Evolutionary conservation across 1,140 invertebrate species (phyloP).

Genomic region (Drosophila ogumai): DNA sequence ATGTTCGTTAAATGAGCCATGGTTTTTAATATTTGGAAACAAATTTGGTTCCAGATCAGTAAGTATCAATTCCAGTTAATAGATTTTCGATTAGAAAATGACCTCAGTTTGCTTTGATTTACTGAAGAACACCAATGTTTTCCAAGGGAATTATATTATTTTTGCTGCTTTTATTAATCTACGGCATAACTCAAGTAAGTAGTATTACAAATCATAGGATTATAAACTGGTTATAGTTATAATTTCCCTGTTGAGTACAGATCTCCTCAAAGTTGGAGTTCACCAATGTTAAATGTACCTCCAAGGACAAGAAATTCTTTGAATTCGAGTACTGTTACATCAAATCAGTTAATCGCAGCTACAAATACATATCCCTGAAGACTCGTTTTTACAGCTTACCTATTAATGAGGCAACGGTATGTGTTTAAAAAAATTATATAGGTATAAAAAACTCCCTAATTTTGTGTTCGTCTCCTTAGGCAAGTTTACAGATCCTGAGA

Average conservation of each 20-base stretch:
- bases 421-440: background rate
- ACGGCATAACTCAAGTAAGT: background rate
- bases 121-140: constrained; percentile 4
- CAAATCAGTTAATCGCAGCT: constrained; percentile 26
- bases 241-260: background rate
- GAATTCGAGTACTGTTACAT: constrained; percentile 32
- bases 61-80: background rate
- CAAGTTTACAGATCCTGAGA: constrained; percentile 9
- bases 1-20: constrained; percentile 2
- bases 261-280: constrained; percentile 16
- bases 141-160: background rate
- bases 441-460: background rate
- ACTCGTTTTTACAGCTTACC: background rate
- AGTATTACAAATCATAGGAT: background rate
- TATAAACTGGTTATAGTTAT: too few relatives aligned
- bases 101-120: background rate
- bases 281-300: constrained; percentile 27
- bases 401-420: background rate
- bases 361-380: constrained; percentile 35
- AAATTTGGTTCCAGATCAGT: constrained; percentile 1
- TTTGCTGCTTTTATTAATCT: constrained; percentile 3
- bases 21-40: background rate
- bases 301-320: background rate
- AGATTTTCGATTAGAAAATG: background rate
- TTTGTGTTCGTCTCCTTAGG: background rate